These are phyloP conservation scores for Lanistes nyassanus DNA, from an alignment of 1,140 invertebrate species.

Conservation along the genomic window DNA sequence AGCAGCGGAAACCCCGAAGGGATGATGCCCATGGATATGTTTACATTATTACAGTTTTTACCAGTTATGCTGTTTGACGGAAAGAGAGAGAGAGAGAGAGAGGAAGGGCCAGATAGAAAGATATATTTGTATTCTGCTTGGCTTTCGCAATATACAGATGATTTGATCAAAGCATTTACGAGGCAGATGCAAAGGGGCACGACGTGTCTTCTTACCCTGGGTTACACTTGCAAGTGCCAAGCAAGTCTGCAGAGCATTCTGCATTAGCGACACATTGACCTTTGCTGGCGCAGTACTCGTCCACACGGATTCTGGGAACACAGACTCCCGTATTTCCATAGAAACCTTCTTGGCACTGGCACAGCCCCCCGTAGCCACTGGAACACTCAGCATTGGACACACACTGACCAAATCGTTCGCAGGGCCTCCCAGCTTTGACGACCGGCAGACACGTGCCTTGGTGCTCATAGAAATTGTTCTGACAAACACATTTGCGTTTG, in stretches of 20 bases:
- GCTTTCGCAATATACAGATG: not conserved
- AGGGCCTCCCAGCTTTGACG: constrained; percentile 20
- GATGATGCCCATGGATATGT: too few species aligned
- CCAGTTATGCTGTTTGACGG: too few species aligned
- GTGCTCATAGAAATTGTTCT: constrained; percentile 27
- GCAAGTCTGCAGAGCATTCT: constrained; percentile 26
- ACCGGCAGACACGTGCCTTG: constrained; percentile 24
- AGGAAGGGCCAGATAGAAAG: too few species aligned
- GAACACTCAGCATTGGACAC: constrained; percentile 29
- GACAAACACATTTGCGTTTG: constrained; percentile 21
- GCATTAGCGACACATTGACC: constrained; percentile 33
- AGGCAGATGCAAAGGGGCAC: not conserved
- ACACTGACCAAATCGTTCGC: constrained; percentile 29
- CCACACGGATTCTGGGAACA: constrained; percentile 12
- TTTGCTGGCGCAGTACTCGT: constrained; percentile 23
- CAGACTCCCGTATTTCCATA: constrained; percentile 18
- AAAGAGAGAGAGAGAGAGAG: too few species aligned
- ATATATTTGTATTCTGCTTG: too few species aligned
- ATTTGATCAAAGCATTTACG: not conserved
- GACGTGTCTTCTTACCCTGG: constrained; percentile 12
- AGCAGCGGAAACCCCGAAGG: too few species aligned
- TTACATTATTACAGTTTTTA: too few species aligned
- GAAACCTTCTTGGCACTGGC: constrained; percentile 22
- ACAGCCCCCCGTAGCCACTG: constrained; percentile 21
- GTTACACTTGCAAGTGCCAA: constrained; percentile 28